Percentiles rank a stretch among this genome's conserved stretches.
phyloP scores from a whole-genome alignment of 2,113 vertebrate species.

The Romanogobio albipinnatus region DNA sequence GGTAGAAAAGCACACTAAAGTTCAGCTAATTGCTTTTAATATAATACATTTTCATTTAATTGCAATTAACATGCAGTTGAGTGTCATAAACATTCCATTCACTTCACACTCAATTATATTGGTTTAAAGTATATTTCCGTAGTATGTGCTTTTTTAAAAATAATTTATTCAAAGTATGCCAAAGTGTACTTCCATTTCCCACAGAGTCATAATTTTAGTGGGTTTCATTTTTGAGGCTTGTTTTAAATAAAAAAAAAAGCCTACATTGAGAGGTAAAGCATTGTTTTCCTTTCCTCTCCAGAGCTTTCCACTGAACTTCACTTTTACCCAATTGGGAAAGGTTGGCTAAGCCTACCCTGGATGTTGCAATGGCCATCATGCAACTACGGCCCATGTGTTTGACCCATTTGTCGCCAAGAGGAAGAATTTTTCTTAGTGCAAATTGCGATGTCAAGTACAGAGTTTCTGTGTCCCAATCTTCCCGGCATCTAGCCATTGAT shows the following conservation, averaged over 20 bases:
- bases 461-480: neutral
- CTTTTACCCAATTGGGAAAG: conserved; percentile 12
- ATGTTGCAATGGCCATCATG: conserved; percentile 36
- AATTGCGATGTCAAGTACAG: neutral
- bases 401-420: conserved; percentile 21
- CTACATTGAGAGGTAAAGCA: neutral
- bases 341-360: conserved; percentile 21
- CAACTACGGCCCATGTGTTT: neutral
- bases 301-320: conserved; percentile 12
- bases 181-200: neutral
- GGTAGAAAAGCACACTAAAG: no score
- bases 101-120: no score
- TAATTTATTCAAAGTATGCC: neutral
- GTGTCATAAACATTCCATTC: no score
- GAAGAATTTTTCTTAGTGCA: neutral
- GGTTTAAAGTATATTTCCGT: neutral
- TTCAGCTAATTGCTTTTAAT: neutral
- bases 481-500: neutral
- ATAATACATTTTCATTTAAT: neutral
- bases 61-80: neutral
- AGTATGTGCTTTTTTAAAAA: neutral
- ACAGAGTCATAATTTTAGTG: neutral
- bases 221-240: neutral
- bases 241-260: neutral
- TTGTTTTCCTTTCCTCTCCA: conserved; percentile 31